Base-by-base conservation (phyloP, 2,888 invertebrate genomes). In the Choreutis nemorana region DNA sequence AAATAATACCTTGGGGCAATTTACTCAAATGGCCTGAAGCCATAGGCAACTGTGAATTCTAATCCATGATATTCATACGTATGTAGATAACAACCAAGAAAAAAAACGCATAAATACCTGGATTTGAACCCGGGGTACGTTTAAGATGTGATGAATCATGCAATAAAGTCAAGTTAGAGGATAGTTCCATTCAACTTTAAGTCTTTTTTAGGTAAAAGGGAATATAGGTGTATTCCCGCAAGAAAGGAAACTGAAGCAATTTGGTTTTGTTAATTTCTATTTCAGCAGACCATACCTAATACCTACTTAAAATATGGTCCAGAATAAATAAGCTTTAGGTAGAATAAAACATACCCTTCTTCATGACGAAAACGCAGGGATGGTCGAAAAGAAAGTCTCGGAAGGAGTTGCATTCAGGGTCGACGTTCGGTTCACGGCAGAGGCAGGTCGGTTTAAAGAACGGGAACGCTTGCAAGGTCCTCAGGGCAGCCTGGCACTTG, bases 381-480 rank as follows among this genome's bases (percentile, higher is more conserved):
- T 94, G 94, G 73, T 94, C 94, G 72, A 94, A 94, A 45, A 94
- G 84, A 71, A 93, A 94, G 81, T 93, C 92, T 61, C 91, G 87
- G 83, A 94, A 94, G 59, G 90, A 90, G 82, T 93, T 94, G 75
- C 94, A 94, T 57, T 93, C 92, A 39, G 91, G 92, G 67, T 94
- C 94, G 58, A 91, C 87, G 72, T 89, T 89, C 23, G 93, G 93
- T 58, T 94, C 93, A 47, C 90, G 86, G 80, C 94, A 94, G 58
- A 94, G 86, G 70, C 94, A 94, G 48, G 94, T 94, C 50, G 94
- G 94, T 62, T 90, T 90, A 83, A 94, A 94, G 85, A 92, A 94
- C 56, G 92, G 90, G 66, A 94, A 94, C 36, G 91, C 91, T 81
- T 92, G 93, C 53, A 94, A 81, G 33, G 93, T 94, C 49, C 89